phyloP scores from a whole-genome alignment of 2,113 vertebrate genomes.

The Sander vitreus region DNA sequence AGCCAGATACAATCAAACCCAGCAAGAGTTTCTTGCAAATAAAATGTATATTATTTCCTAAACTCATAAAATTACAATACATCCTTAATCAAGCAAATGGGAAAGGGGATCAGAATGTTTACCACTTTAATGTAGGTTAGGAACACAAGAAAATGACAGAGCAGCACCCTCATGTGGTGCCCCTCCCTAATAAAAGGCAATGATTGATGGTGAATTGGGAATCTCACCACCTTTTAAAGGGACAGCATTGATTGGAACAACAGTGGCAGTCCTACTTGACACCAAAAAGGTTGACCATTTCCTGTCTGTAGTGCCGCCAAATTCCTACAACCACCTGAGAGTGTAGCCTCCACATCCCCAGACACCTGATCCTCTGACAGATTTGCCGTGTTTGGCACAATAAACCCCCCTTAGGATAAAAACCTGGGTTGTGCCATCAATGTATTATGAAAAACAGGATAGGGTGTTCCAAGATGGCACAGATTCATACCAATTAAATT shows the following conservation, averaged over 20 bases:
- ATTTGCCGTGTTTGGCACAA: constrained; percentile 35
- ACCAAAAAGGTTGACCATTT: constrained; percentile 1
- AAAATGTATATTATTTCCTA: background rate
- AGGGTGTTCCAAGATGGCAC: constrained; percentile 4
- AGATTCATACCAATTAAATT: constrained; percentile 25
- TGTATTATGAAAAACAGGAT: constrained; percentile 23
- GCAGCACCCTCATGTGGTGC: background rate
- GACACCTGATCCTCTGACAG: constrained; percentile 37
- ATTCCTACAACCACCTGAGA: constrained; percentile 18
- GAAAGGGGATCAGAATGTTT: background rate
- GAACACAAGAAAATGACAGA: background rate
- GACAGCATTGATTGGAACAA: constrained; percentile 18
- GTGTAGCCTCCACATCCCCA: constrained; percentile 11
- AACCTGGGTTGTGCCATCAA: constrained; percentile 17
- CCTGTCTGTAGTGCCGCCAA: constrained; percentile 2
- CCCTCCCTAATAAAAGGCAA: background rate
- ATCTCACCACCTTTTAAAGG: background rate
- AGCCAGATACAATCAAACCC: background rate
- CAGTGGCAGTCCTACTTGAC: background rate
- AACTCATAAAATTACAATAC: background rate
- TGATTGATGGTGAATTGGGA: background rate
- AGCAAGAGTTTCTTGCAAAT: background rate
- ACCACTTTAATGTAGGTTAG: background rate
- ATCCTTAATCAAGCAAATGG: background rate
- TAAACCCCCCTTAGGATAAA: background rate